Percentiles rank a stretch among this genome's conserved stretches.
phyloP scores from a whole-genome alignment of 2,888 invertebrate genomes.

The Ganaspis brasiliensis region DNA sequence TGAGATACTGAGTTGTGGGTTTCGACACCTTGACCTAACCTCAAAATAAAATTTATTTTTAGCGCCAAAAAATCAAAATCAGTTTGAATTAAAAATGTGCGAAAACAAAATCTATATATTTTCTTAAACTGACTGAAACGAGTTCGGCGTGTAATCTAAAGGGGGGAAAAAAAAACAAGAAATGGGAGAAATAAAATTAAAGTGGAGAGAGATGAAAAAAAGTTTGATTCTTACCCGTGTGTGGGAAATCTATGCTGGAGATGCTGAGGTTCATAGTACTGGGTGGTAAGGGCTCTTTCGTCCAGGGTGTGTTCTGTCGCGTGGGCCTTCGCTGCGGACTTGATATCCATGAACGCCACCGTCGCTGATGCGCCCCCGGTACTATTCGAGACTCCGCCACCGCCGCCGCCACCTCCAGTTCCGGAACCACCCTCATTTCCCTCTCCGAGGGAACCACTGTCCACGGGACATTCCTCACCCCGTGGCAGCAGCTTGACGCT shows the following conservation, averaged over 20 bases:
- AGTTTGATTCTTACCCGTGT: constrained; percentile 84
- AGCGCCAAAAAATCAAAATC: too few species aligned
- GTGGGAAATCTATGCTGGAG: constrained; percentile 81
- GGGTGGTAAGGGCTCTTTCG: constrained; percentile 92
- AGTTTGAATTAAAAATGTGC: too few species aligned
- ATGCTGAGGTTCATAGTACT: constrained; percentile 92
- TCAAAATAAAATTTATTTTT: too few species aligned
- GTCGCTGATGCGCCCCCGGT: constrained; percentile 90
- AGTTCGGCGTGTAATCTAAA: too few species aligned
- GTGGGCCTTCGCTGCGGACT: constrained; percentile 96
- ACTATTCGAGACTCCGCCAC: constrained; percentile 82
- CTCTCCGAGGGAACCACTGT: constrained; percentile 80
- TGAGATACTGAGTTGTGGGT: too few species aligned
- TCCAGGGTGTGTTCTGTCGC: constrained; percentile 94
- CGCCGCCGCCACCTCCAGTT: constrained; percentile 75
- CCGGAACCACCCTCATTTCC: constrained; percentile 79
- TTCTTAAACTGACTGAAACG: too few species aligned
- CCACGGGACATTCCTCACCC: constrained; percentile 81
- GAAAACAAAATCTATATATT: too few species aligned
- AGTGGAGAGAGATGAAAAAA: too few species aligned
- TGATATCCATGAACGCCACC: constrained; percentile 98
- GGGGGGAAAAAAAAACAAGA: too few species aligned
- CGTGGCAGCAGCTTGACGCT: constrained; percentile 95
- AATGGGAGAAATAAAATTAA: too few species aligned
- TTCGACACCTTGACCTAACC: too few species aligned